phyloP scores from a whole-genome alignment of 2,888 invertebrate genomes.

The Cyrtodaria siliqua region DNA sequence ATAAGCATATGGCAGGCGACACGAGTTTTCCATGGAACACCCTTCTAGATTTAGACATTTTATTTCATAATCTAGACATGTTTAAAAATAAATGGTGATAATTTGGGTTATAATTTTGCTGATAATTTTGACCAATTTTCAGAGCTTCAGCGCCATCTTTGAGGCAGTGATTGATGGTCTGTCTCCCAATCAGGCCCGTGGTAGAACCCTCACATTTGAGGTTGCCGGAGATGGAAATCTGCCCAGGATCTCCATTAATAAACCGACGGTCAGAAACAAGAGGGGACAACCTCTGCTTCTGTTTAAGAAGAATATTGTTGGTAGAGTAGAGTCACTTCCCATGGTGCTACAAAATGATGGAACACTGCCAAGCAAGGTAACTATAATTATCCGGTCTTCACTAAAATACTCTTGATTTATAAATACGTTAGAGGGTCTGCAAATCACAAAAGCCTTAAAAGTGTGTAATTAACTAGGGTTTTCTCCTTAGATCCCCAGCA shows the following conservation, averaged over 20 bases:
- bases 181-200: constrained; percentile 80
- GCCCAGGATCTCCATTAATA: constrained; percentile 83
- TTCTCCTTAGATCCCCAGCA: too few species aligned
- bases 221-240: constrained; percentile 85
- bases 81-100: too few species aligned
- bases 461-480: too few species aligned
- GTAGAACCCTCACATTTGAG: constrained; percentile 84
- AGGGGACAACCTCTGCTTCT: constrained; percentile 85
- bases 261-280: constrained; percentile 85
- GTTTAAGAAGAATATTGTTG: constrained; percentile 83
- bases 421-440: too few species aligned
- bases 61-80: too few species aligned
- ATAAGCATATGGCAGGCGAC: too few species aligned
- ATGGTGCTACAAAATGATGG: constrained; percentile 85
- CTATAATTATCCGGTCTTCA: too few species aligned
- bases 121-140: constrained; percentile 31
- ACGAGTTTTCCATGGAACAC: too few species aligned
- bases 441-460: too few species aligned
- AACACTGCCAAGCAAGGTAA: constrained; percentile 85
- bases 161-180: constrained; percentile 84
- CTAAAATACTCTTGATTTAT: too few species aligned
- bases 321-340: constrained; percentile 79
- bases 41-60: too few species aligned
- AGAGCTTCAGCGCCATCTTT: constrained; percentile 84
- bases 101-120: too few species aligned